Evolutionary conservation across 2,888 invertebrate genomes (phyloP).

Genomic region (Phengaris alcon): DNA sequence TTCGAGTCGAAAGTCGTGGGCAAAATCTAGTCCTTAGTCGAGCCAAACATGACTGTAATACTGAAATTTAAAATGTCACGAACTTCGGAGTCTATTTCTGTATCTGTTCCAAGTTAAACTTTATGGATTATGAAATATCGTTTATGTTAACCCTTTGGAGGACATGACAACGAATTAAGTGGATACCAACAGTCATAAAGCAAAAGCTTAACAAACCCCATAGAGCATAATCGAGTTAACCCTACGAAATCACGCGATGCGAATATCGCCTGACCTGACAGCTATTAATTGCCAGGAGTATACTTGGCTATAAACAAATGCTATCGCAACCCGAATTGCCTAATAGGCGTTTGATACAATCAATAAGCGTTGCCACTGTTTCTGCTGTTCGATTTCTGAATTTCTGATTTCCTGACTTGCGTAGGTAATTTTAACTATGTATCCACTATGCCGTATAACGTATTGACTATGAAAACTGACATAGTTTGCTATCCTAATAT

Average conservation of each 20-base stretch:
- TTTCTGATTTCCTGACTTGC: constrained; percentile 1
- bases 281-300: constrained; percentile 59
- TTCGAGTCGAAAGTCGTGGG: not conserved
- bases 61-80: not conserved
- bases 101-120: not conserved
- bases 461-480: not conserved
- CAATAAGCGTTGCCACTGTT: constrained; percentile 42
- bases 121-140: constrained; percentile 12
- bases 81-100: not conserved
- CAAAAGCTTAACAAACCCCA: constrained; percentile 53
- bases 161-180: constrained; percentile 26
- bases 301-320: constrained; percentile 62
- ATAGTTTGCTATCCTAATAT: not conserved
- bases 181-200: constrained; percentile 45
- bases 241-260: constrained; percentile 64
- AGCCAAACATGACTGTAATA: not conserved
- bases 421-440: not conserved
- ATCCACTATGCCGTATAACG: not conserved
- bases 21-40: not conserved
- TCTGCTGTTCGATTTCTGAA: constrained; percentile 6
- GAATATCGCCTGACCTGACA: constrained; percentile 61
- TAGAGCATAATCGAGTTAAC: constrained; percentile 64
- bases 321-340: constrained; percentile 54
- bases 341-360: constrained; percentile 57
- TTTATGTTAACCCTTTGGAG: constrained; percentile 1